phyloP scores from a whole-genome alignment of 2,113 vertebrate species.

The Myotis lucifugus region DNA sequence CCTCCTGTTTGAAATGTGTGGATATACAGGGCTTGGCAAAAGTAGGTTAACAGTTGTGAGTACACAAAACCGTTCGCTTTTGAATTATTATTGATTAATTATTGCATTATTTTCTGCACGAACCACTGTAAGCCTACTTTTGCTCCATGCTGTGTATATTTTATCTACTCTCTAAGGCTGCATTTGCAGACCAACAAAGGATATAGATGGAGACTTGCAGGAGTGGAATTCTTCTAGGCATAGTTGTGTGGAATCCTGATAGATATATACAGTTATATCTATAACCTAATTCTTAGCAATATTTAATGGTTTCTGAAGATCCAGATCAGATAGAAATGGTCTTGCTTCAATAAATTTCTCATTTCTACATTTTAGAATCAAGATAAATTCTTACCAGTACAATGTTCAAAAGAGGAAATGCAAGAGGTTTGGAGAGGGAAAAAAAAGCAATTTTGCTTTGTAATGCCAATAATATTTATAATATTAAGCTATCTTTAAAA shows the following conservation, averaged over 20 bases:
- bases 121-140: background rate
- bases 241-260: background rate
- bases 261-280: background rate
- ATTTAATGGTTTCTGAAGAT: background rate
- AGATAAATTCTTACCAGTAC: background rate
- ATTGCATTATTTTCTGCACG: background rate
- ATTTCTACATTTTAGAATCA: background rate
- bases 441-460: background rate
- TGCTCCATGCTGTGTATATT: background rate
- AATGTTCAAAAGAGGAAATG: background rate
- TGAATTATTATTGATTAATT: background rate
- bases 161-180: background rate
- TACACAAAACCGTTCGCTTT: background rate
- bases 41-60: background rate
- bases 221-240: background rate
- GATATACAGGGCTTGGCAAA: background rate
- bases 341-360: background rate
- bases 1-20: background rate
- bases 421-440: background rate
- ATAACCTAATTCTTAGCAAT: background rate
- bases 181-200: background rate
- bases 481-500: background rate
- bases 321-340: background rate
- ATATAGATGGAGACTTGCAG: background rate
- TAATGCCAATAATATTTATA: background rate